These are phyloP conservation scores for Platycnemis pennipes DNA, from an alignment of 2,888 invertebrate species.

Conservation along the genomic window DNA sequence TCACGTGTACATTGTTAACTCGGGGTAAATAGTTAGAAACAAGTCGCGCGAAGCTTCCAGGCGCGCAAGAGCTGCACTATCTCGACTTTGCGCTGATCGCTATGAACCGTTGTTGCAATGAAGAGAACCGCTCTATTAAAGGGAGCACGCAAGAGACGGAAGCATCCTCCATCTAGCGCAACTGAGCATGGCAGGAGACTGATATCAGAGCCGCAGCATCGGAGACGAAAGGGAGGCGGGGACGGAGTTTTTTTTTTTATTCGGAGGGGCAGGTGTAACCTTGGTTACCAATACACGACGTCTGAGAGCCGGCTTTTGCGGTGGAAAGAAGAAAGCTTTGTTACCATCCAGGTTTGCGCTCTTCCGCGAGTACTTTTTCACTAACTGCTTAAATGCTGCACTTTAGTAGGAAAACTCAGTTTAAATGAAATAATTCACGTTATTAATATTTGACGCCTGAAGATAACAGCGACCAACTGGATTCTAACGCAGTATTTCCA, in stretches of 20 bases:
- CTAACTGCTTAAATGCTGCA: too few species aligned
- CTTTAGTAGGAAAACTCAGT: too few species aligned
- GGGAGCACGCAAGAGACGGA: background rate
- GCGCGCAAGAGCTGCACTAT: background rate
- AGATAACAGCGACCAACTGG: too few species aligned
- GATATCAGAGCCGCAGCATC: conserved; percentile 34
- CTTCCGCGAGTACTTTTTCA: background rate
- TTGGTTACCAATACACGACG: conserved; percentile 43
- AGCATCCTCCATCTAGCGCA: conserved; percentile 45
- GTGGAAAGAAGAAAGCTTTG: background rate
- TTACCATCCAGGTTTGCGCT: background rate
- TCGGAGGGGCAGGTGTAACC: conserved; percentile 53
- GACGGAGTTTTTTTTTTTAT: conserved; percentile 39
- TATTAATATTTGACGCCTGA: too few species aligned
- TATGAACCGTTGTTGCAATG: background rate
- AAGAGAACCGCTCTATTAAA: background rate
- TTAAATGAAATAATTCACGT: too few species aligned
- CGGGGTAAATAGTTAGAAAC: background rate
- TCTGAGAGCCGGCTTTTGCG: conserved; percentile 14
- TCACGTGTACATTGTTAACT: background rate
- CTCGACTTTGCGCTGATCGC: background rate
- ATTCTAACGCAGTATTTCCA: too few species aligned
- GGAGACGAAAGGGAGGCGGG: conserved; percentile 44
- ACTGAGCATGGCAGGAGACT: conserved; percentile 34
- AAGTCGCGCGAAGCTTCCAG: background rate